These are phyloP conservation scores for Agrotis puta DNA, from an alignment of 2,888 invertebrate species.

Conservation along the genomic window DNA sequence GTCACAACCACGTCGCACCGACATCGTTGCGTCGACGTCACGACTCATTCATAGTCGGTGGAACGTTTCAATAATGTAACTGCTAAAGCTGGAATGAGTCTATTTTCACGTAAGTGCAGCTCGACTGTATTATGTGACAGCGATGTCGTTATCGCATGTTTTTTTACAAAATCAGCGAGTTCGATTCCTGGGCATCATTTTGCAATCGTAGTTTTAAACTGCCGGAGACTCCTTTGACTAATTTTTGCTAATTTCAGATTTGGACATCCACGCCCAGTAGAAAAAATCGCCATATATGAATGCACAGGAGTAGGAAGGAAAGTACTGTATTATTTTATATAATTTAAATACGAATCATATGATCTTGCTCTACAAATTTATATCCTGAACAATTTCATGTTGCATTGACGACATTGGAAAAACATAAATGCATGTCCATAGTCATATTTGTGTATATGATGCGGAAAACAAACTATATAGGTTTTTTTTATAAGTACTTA, in stretches of 20 bases:
- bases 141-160: too few species aligned
- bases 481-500: not conserved
- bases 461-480: not conserved
- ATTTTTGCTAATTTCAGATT: slow-evolving; percentile 4
- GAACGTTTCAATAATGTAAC: too few species aligned
- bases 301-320: slow-evolving; percentile 12
- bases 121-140: too few species aligned
- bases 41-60: too few species aligned
- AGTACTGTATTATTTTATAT: slow-evolving; percentile 5
- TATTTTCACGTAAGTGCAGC: too few species aligned
- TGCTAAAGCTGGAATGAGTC: too few species aligned
- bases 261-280: too few species aligned
- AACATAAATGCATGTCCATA: not conserved
- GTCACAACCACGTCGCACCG: too few species aligned
- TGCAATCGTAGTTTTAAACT: too few species aligned
- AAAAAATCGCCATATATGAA: not conserved
- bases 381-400: slow-evolving; percentile 21
- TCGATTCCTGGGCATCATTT: too few species aligned
- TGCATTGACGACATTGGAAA: slow-evolving; percentile 47
- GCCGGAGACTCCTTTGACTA: not conserved
- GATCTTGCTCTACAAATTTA: not conserved
- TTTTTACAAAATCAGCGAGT: too few species aligned
- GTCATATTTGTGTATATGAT: not conserved
- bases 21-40: too few species aligned
- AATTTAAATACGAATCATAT: not conserved